Evolutionary conservation across 2,888 invertebrate species (phyloP).

Genomic region (Lithophane semibrunnea): DNA sequence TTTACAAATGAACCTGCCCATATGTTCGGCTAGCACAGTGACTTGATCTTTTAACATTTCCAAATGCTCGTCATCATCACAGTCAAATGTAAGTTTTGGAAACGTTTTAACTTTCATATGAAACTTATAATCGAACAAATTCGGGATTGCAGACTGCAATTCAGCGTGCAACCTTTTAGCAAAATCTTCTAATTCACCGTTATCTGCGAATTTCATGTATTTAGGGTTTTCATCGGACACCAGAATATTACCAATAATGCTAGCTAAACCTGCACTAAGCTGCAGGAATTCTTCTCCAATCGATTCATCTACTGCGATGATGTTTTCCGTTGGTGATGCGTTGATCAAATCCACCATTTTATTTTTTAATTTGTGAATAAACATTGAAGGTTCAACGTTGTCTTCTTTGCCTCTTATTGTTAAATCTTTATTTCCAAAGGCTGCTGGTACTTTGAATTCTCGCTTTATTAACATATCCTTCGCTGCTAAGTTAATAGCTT

Average conservation of each 20-base stretch:
- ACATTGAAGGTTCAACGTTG: background rate
- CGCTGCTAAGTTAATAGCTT: constrained; percentile 35
- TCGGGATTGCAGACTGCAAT: constrained; percentile 16
- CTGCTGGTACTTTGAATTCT: background rate
- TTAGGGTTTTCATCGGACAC: constrained; percentile 14
- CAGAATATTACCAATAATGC: constrained; percentile 51
- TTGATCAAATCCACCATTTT: constrained; percentile 11
- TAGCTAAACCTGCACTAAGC: constrained; percentile 37
- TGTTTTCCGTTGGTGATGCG: background rate
- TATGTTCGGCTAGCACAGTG: background rate
- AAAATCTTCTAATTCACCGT: background rate
- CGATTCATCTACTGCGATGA: constrained; percentile 34
- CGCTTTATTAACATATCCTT: constrained; percentile 17
- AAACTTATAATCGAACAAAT: constrained; percentile 46
- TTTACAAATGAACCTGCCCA: constrained; percentile 27
- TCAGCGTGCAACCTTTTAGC: constrained; percentile 24
- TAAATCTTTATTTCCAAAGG: constrained; percentile 59
- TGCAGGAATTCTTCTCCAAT: constrained; percentile 25
- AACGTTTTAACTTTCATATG: constrained; percentile 25
- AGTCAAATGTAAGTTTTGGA: constrained; percentile 22
- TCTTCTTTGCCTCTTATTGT: constrained; percentile 34
- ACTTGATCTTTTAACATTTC: constrained; percentile 16
- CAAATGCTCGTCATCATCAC: constrained; percentile 8
- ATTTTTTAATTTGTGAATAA: constrained; percentile 6
- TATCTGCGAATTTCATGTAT: constrained; percentile 37